Evolutionary conservation across 2,888 invertebrate genomes (phyloP).

Genomic region (Cyrtodaria siliqua): DNA sequence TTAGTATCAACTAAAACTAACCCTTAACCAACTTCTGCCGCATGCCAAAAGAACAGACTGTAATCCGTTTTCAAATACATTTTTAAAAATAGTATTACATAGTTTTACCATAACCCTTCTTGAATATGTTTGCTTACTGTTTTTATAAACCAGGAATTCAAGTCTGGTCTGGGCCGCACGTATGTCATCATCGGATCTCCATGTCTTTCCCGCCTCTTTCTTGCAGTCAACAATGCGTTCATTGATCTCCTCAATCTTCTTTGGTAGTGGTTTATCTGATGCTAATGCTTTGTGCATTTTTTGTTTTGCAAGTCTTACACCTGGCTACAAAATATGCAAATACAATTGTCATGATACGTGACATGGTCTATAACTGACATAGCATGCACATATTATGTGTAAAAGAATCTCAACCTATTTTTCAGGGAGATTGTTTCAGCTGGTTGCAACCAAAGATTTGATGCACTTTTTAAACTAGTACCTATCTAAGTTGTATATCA

Average conservation of each 20-base stretch:
- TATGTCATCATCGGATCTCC: slow-evolving; percentile 20
- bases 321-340: slow-evolving; percentile 1
- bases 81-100: too few relatives aligned
- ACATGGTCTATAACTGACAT: too few relatives aligned
- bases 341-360: too few relatives aligned
- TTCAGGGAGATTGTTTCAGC: too few relatives aligned
- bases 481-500: too few relatives aligned
- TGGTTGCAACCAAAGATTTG: too few relatives aligned
- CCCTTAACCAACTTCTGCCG: too few relatives aligned
- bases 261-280: not conserved
- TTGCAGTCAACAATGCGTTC: slow-evolving; percentile 11
- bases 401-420: slow-evolving; percentile 6
- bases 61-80: too few relatives aligned
- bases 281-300: slow-evolving; percentile 8
- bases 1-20: too few relatives aligned
- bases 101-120: not conserved
- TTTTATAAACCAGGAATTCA: slow-evolving; percentile 25
- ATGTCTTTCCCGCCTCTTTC: slow-evolving; percentile 8
- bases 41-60: too few relatives aligned
- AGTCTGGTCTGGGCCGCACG: slow-evolving; percentile 15
- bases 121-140: slow-evolving; percentile 2
- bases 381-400: too few relatives aligned
- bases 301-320: slow-evolving; percentile 4
- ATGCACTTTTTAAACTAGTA: too few relatives aligned
- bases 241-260: slow-evolving; percentile 9